These are phyloP conservation scores for Panthera leo DNA, from an alignment of 2,113 vertebrate genomes.

Conservation along the genomic window DNA sequence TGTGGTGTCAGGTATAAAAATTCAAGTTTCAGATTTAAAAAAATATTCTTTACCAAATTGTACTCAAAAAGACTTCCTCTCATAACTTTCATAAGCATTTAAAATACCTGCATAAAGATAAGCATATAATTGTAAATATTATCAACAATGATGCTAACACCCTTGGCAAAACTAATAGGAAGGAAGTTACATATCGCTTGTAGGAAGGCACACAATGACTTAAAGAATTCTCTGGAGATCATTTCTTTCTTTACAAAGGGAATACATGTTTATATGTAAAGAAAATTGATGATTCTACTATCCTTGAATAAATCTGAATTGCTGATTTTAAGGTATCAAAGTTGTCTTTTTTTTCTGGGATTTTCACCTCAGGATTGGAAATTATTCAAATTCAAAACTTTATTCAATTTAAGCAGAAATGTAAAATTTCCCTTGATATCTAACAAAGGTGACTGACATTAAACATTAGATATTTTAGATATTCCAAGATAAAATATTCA, in stretches of 20 bases:
- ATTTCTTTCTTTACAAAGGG: neutral
- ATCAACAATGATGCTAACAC: neutral
- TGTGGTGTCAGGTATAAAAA: neutral
- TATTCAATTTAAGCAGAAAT: slow-evolving; percentile 36
- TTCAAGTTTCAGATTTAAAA: neutral
- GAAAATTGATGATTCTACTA: neutral
- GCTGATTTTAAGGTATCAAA: slow-evolving; percentile 56
- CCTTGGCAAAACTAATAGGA: neutral
- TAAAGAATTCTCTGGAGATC: neutral
- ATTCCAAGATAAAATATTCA: slow-evolving; percentile 50
- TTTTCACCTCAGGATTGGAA: slow-evolving; percentile 17
- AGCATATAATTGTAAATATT: neutral
- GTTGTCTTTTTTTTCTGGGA: neutral
- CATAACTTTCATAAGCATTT: neutral
- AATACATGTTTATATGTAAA: neutral
- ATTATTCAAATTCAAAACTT: slow-evolving; percentile 41
- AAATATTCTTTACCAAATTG: neutral
- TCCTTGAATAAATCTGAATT: slow-evolving; percentile 25
- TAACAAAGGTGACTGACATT: slow-evolving; percentile 49
- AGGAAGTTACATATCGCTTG: neutral
- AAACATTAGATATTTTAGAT: slow-evolving; percentile 40
- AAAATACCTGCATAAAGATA: neutral
- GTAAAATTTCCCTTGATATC: slow-evolving; percentile 4
- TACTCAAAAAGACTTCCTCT: neutral
- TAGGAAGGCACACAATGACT: neutral